phyloP scores from a whole-genome alignment of 2,888 invertebrate genomes.

The Stenolophus ochropezus region DNA sequence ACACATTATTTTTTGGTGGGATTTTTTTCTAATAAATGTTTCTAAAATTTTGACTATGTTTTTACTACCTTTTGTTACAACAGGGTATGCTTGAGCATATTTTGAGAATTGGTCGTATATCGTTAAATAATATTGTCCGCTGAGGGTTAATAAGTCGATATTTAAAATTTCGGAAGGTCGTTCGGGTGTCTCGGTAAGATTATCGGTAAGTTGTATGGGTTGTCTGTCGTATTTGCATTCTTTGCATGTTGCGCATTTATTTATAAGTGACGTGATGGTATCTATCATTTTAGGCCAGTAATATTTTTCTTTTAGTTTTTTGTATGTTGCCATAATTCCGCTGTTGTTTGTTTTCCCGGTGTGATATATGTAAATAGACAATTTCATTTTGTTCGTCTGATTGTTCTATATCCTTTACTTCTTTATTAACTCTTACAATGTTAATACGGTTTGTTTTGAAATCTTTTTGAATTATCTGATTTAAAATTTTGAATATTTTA shows the following conservation, averaged over 20 bases:
- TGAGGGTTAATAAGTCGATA: no score
- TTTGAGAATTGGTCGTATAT: no score
- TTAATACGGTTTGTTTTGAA: background rate
- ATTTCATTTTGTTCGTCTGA: conserved; percentile 1
- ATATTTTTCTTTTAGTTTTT: background rate
- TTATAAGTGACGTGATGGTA: background rate
- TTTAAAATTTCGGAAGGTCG: background rate
- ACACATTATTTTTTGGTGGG: no score
- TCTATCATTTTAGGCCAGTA: background rate
- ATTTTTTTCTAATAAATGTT: no score
- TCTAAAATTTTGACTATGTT: no score
- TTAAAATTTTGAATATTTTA: conserved; percentile 24
- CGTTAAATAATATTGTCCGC: no score
- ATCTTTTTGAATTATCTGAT: conserved; percentile 5
- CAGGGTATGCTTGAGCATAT: no score
- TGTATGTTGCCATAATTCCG: background rate
- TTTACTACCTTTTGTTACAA: no score
- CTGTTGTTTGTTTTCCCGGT: conserved; percentile 8
- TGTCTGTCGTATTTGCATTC: conserved; percentile 16
- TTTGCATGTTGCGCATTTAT: conserved; percentile 15
- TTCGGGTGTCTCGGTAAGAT: conserved; percentile 18
- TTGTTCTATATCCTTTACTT: conserved; percentile 5
- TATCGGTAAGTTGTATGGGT: conserved; percentile 17
- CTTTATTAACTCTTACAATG: background rate
- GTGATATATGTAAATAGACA: conserved; percentile 2